Base-by-base conservation (phyloP, 2,113 vertebrate species). In the Podarcis muralis region DNA sequence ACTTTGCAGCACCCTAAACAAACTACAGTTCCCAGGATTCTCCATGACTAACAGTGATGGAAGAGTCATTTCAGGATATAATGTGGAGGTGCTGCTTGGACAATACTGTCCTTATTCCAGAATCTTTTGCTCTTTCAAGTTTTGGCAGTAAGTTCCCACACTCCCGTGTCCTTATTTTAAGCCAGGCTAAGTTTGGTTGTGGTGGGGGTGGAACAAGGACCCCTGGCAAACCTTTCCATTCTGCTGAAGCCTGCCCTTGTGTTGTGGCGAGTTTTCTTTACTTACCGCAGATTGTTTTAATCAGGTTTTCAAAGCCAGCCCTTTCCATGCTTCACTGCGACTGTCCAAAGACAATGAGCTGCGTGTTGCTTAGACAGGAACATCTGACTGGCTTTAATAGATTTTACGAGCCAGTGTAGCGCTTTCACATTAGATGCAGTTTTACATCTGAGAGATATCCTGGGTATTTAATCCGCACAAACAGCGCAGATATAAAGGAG, bases 281-380 rank as follows among this genome's bases (percentile, higher is more conserved):
- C 94, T 95, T 95, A 95, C 94, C 91, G 95, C 95, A 94, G 95
- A 94, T 95, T 96, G 94, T 96, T 96, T 96, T 95, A 95, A 96
- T 96, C 95, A 95, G 95, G 95, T 95, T 95, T 84, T 95, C 95
- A 95, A 95, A 95, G 94, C 92, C 91, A 90, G 93, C 90, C 88
- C 93, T 95, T 53, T 53, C 92, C 94, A 94, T 95, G 95, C 95
- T 96, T 95, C 94, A 94, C 94, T 95, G 95, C 93, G 92, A 91
- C 93, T 89, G 94, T 89, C 94, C 95, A 93, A 90, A 95, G 95
- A 95, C 94, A 95, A 94, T 90, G 91, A 95, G 93, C 93, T 74
- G 91, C 92, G 90, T 92, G 94, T 94, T 95, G 93, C 95, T 92
- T 92, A 94, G 94, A 93, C 93, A 94, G 87, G 93, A 92, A 93